Evolutionary conservation across 2,797 vertebrate genomes (phyloP).

Genomic region (Champsocephalus esox): DNA sequence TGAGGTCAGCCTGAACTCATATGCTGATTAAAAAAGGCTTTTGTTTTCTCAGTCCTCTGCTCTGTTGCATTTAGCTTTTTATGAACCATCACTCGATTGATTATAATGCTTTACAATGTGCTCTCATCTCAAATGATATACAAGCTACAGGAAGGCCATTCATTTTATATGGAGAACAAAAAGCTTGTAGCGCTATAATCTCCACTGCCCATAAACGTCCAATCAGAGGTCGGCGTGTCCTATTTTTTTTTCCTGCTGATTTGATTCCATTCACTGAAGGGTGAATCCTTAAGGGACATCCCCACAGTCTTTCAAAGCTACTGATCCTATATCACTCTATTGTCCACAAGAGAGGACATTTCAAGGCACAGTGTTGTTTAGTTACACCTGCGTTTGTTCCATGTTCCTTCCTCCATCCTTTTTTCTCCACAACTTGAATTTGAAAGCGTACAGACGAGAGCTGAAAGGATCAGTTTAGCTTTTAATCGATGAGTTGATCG

Average conservation of each 20-base stretch:
- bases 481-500: too few species aligned
- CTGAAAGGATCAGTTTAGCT: too few species aligned
- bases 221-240: not conserved
- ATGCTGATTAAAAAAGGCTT: slow-evolving; percentile 20
- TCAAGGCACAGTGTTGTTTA: slow-evolving; percentile 4
- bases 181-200: not conserved
- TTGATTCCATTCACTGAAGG: not conserved
- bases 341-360: slow-evolving; percentile 3
- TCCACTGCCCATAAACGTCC: not conserved
- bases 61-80: slow-evolving; percentile 6
- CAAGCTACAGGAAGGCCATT: slow-evolving; percentile 1
- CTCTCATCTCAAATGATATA: not conserved
- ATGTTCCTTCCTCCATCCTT: not conserved
- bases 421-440: slow-evolving; percentile 4
- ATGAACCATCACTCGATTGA: slow-evolving; percentile 19
- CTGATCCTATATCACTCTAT: not conserved
- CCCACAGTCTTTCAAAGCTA: not conserved
- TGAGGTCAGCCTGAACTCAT: slow-evolving; percentile 6
- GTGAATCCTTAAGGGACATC: not conserved
- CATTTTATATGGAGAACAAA: not conserved
- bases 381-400: not conserved
- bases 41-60: slow-evolving; percentile 1
- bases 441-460: not conserved
- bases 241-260: not conserved
- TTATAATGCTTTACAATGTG: not conserved